Evolutionary conservation across 2,797 vertebrate genomes (phyloP).

Genomic region (Odontamblyopus lacepedii): DNA sequence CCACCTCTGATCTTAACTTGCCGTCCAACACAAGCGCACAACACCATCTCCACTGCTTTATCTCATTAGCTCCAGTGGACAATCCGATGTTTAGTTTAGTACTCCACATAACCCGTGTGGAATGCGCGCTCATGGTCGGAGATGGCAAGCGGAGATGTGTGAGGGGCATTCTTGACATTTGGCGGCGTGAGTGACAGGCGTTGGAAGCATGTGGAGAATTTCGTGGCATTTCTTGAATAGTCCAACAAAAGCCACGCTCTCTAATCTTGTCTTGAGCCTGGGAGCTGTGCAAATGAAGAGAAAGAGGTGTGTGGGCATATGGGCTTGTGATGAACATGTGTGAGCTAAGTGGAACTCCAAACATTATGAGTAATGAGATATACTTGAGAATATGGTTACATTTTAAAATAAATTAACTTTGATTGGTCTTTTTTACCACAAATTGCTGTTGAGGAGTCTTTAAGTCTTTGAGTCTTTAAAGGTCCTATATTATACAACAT

Average conservation of each 20-base stretch:
- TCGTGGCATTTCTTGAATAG: slow-evolving; percentile 19
- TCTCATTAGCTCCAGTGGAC: slow-evolving; percentile 21
- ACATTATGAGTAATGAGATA: no score
- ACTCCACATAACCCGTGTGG: slow-evolving; percentile 4
- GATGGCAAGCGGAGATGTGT: slow-evolving; percentile 9
- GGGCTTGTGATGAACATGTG: background rate
- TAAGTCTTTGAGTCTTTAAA: no score
- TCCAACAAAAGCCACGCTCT: background rate
- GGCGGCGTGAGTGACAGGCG: slow-evolving; percentile 32
- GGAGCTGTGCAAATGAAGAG: slow-evolving; percentile 1
- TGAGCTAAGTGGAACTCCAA: no score
- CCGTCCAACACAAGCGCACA: slow-evolving; percentile 17
- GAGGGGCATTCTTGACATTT: slow-evolving; percentile 36
- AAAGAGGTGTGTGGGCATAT: background rate
- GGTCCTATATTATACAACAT: no score
- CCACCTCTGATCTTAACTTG: slow-evolving; percentile 53
- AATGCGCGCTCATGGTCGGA: background rate
- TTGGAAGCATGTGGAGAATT: slow-evolving; percentile 25
- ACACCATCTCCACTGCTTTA: slow-evolving; percentile 8
- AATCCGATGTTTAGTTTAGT: slow-evolving; percentile 11
- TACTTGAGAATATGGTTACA: no score
- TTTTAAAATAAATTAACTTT: no score
- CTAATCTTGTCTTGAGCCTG: slow-evolving; percentile 11
- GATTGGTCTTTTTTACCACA: no score
- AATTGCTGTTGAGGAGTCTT: no score